Percentiles rank a stretch among this genome's conserved stretches.
Evolutionary conservation across 2,113 vertebrate species (phyloP).

Genomic region (Tenebrosternarchus preto): DNA sequence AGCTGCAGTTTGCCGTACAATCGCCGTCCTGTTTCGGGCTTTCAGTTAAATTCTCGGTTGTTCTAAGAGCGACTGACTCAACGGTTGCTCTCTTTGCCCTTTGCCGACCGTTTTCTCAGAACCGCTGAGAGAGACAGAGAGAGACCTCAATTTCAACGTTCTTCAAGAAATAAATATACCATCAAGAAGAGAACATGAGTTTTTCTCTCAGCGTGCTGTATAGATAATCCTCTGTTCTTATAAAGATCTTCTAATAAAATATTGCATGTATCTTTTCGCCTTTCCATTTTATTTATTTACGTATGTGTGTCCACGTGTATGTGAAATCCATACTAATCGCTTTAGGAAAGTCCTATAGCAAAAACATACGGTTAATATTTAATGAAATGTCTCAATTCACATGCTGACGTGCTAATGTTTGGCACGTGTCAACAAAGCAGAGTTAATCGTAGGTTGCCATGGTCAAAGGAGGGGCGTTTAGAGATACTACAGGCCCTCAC

Average conservation of each 20-base stretch:
- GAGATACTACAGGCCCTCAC: not conserved
- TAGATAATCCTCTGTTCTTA: too few relatives aligned
- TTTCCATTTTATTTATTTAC: not conserved
- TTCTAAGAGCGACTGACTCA: not conserved
- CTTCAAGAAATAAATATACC: not conserved
- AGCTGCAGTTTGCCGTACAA: too few relatives aligned
- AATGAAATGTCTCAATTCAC: constrained; percentile 10
- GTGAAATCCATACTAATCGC: not conserved
- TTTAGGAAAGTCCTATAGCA: not conserved
- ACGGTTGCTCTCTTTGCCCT: not conserved
- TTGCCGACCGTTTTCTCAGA: not conserved
- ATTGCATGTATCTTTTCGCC: not conserved
- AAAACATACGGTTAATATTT: constrained; percentile 24
- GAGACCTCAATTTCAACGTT: not conserved
- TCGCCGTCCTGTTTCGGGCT: too few relatives aligned
- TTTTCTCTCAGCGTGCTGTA: not conserved
- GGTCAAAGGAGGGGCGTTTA: constrained; percentile 2
- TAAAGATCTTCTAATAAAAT: too few relatives aligned
- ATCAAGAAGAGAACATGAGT: not conserved
- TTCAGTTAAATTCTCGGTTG: not conserved
- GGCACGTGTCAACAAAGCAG: constrained; percentile 28
- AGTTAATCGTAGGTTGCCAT: constrained; percentile 35
- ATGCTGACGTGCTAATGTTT: not conserved
- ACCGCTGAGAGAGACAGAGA: not conserved
- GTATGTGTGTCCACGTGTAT: not conserved